Evolutionary conservation across 1,140 invertebrate genomes (phyloP).

Genomic region (Pseudomyrmex flavicornis): DNA sequence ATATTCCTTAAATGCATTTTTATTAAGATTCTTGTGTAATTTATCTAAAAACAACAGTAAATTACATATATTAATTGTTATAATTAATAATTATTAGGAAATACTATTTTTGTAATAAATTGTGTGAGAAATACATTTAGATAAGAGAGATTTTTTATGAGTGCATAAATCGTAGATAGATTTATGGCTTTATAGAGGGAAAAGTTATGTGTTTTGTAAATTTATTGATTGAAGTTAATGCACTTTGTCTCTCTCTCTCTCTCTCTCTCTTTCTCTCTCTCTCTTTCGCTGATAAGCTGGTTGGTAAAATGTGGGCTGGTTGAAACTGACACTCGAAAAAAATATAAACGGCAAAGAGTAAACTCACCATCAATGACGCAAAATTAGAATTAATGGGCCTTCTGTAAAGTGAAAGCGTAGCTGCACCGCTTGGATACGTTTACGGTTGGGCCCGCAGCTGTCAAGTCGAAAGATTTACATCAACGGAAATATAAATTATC

Average conservation of each 20-base stretch:
- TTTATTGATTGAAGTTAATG: constrained; percentile 16
- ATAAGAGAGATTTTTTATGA: neutral
- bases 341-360: constrained; percentile 29
- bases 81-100: neutral
- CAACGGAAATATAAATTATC: constrained; percentile 62
- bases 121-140: no score
- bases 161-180: neutral
- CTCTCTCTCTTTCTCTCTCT: no score
- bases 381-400: constrained; percentile 64
- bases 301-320: neutral
- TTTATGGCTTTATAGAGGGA: constrained; percentile 10
- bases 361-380: constrained; percentile 57
- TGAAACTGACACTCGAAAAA: constrained; percentile 27
- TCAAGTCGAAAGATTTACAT: constrained; percentile 64
- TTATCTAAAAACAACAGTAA: neutral
- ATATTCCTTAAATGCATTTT: neutral
- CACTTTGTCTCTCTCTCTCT: no score
- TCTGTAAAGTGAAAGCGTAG: constrained; percentile 56
- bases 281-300: neutral
- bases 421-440: constrained; percentile 48
- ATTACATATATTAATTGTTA: neutral
- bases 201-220: constrained; percentile 1
- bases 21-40: neutral
- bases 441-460: constrained; percentile 63
- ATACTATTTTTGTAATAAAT: neutral